Evolutionary conservation across 2,888 invertebrate genomes (phyloP).

Genomic region (Coleophora deauratella): DNA sequence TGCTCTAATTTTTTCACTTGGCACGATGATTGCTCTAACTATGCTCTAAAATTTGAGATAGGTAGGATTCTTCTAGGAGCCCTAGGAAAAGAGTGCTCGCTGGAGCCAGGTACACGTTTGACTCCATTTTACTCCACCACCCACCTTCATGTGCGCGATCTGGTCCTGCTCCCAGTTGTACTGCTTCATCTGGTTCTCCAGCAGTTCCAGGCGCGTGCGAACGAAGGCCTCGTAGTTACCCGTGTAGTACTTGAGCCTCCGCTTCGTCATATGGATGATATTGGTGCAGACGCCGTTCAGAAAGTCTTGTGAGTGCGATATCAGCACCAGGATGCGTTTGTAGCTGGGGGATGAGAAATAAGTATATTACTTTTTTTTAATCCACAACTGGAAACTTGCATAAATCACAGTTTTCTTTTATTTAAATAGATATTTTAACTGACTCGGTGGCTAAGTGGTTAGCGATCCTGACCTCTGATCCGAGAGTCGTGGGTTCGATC

Average conservation of each 20-base stretch:
- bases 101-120: no score
- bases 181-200: slow-evolving; percentile 99
- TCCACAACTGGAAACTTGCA: no score
- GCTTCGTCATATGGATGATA: slow-evolving; percentile 95
- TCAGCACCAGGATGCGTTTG: slow-evolving; percentile 96
- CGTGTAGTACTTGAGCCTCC: slow-evolving; percentile 94
- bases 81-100: no score
- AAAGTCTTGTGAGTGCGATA: slow-evolving; percentile 99
- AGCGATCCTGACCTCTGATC: no score
- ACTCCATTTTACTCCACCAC: neutral
- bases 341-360: slow-evolving; percentile 73
- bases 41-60: no score
- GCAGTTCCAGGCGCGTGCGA: slow-evolving; percentile 92
- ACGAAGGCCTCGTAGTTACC: slow-evolving; percentile 98
- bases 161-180: slow-evolving; percentile 99
- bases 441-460: no score
- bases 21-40: no score
- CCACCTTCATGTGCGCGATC: slow-evolving; percentile 97
- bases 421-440: no score
- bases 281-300: slow-evolving; percentile 98
- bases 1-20: no score
- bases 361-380: neutral
- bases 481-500: no score
- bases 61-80: no score
- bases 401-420: no score